Evolutionary conservation across 2,113 vertebrate genomes (phyloP).

Genomic region (Mesocricetus auratus): DNA sequence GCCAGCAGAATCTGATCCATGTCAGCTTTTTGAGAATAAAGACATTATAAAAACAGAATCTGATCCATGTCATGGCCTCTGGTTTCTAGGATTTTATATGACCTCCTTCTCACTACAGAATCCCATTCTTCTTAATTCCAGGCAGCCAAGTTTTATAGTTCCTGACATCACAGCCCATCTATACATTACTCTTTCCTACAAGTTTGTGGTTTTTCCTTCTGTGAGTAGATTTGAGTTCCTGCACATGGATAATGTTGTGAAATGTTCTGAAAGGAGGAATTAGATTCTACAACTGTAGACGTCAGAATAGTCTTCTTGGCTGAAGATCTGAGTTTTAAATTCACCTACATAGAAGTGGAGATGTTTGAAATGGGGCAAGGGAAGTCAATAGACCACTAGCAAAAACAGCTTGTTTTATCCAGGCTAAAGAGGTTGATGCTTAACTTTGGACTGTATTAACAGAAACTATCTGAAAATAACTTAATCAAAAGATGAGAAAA

Average conservation of each 20-base stretch:
- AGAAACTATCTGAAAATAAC: neutral
- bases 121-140: neutral
- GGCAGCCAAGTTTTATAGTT: neutral
- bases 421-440: neutral
- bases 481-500: neutral
- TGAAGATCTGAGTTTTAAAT: neutral
- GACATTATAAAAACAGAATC: neutral
- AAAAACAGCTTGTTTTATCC: neutral
- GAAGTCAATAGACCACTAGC: neutral
- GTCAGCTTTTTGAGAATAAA: neutral
- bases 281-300: neutral
- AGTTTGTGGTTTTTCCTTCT: neutral
- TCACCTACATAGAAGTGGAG: neutral
- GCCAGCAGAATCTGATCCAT: no score
- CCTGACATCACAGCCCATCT: neutral
- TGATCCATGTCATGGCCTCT: neutral
- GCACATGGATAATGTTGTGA: neutral
- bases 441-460: neutral
- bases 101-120: neutral
- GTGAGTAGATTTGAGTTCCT: neutral
- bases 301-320: neutral
- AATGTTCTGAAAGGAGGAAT: neutral
- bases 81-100: neutral
- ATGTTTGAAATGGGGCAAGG: constrained; percentile 7
- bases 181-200: neutral